Percentiles rank a stretch among this genome's conserved stretches.
phyloP scores from a whole-genome alignment of 2,797 vertebrate genomes.

The Macrochelys suwanniensis region DNA sequence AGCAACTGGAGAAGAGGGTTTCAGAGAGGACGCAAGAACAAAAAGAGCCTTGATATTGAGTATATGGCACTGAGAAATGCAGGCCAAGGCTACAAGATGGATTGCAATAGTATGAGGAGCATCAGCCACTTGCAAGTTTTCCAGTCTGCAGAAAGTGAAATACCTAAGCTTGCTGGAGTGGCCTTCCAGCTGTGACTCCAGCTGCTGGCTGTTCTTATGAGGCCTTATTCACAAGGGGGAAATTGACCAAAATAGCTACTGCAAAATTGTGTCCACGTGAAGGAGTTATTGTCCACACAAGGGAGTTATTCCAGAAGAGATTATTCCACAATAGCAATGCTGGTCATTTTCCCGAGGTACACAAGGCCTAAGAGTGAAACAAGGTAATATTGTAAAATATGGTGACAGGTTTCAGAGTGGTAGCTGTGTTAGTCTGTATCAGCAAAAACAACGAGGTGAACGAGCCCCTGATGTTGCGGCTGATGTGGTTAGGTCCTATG shows the following conservation, averaged over 20 bases:
- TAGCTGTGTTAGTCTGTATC: no score
- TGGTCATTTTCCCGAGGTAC: accelerated
- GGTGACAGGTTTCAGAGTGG: no score
- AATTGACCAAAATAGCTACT: neutral
- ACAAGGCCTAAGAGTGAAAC: neutral
- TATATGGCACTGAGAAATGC: neutral
- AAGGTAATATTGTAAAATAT: neutral
- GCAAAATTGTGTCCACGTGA: neutral
- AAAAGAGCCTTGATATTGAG: neutral
- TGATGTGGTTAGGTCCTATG: no score
- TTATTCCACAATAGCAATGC: neutral
- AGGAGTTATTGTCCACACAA: neutral
- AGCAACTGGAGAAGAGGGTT: neutral
- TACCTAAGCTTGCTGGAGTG: neutral
- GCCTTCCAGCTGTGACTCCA: neutral
- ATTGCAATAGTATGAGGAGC: neutral
- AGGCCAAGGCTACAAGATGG: neutral
- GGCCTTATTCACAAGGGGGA: no score
- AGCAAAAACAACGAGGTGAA: no score
- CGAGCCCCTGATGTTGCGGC: no score
- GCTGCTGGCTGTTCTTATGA: neutral
- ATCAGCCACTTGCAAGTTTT: neutral
- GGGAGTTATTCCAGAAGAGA: neutral
- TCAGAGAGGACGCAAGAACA: neutral
- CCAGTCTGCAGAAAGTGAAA: neutral